A percentile compares a stretch with the other conserved stretches of the same genome.
Evolutionary conservation across 1,140 invertebrate genomes (phyloP).

Genomic region (Drosophila setifemur): DNA sequence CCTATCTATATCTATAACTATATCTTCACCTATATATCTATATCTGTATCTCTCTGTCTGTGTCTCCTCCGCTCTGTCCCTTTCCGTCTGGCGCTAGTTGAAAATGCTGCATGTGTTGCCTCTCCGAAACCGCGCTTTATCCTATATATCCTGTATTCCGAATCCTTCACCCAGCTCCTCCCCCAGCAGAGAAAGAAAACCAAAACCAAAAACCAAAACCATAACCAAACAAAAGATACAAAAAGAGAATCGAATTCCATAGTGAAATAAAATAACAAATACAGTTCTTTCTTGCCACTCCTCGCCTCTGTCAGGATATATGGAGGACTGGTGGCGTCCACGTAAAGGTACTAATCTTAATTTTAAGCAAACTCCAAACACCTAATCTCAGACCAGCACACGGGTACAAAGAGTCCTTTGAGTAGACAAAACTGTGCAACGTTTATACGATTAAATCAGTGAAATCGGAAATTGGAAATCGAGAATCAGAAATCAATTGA

Average conservation of each 20-base stretch:
- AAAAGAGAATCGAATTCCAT: conserved; percentile 44
- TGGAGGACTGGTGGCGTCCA: conserved; percentile 97
- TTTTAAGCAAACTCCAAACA: conserved; percentile 66
- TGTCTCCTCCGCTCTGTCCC: conserved; percentile 4
- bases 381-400: conserved; percentile 47
- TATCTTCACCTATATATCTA: no score
- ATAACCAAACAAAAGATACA: conserved; percentile 15
- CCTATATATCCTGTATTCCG: no score
- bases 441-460: conserved; percentile 6
- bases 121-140: conserved; percentile 10
- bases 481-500: no score
- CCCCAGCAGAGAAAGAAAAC: conserved; percentile 3
- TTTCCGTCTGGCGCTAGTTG: conserved; percentile 23
- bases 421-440: conserved; percentile 1
- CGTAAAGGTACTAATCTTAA: conserved; percentile 91
- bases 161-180: not conserved
- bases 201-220: not conserved
- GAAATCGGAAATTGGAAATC: no score
- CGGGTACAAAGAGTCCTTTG: conserved; percentile 17
- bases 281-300: conserved; percentile 90
- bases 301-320: conserved; percentile 96
- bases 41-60: conserved; percentile 1
- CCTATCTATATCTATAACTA: not conserved
- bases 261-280: conserved; percentile 83
- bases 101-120: conserved; percentile 35